Conservation (phyloP, 2,113 vertebrate genomes). For the Thalassoma bifasciatum region DNA sequence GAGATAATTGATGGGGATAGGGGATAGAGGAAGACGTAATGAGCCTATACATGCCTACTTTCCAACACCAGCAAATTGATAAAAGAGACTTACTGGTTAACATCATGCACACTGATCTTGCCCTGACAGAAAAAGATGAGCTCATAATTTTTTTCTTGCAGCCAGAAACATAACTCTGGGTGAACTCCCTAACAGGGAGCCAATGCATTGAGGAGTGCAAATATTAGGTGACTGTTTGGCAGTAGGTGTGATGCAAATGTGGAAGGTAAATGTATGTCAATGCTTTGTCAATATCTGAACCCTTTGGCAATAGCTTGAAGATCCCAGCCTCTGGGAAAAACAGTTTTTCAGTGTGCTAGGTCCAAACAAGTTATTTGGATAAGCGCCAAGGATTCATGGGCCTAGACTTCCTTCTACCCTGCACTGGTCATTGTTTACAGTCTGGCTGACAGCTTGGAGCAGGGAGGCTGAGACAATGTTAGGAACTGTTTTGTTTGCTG, state of each 20-base stretch:
- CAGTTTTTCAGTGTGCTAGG: neutral
- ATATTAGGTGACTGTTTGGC: neutral
- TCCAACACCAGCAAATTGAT: neutral
- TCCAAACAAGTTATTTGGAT: neutral
- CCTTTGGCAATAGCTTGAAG: neutral
- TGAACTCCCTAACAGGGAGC: neutral
- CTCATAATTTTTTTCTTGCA: neutral
- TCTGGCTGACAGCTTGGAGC: neutral
- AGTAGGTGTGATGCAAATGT: neutral
- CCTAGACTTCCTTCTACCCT: neutral
- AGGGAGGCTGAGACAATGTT: neutral
- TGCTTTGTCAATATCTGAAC: neutral
- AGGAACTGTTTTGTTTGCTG: neutral
- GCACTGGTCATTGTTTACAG: neutral
- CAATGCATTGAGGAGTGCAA: neutral
- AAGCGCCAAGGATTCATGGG: neutral
- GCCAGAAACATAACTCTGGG: neutral
- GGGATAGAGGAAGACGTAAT: no score
- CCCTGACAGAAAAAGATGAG: no score
- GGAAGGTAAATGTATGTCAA: neutral
- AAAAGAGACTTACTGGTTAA: neutral
- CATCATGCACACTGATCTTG: neutral
- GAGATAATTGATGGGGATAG: neutral
- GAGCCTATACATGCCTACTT: neutral
- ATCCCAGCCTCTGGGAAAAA: neutral